phyloP scores from a whole-genome alignment of 2,113 vertebrate species.

The Etheostoma cragini region DNA sequence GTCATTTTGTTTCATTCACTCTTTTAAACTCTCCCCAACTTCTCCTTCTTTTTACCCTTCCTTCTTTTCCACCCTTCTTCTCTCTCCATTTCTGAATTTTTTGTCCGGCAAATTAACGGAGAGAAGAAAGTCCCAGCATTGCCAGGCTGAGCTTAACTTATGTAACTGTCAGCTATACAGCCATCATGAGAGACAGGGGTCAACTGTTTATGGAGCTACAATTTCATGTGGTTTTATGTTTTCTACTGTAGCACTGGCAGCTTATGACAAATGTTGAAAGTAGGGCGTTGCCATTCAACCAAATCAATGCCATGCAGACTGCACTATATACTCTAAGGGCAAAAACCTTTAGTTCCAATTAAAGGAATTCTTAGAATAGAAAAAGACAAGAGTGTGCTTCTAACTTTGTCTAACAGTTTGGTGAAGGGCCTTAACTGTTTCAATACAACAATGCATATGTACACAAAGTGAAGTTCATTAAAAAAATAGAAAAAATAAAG shows the following conservation, averaged over 20 bases:
- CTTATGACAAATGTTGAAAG: background rate
- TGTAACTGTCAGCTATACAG: conserved; percentile 40
- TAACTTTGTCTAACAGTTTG: background rate
- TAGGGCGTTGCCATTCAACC: background rate
- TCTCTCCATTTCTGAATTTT: conserved; percentile 58
- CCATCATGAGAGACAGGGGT: conserved; percentile 30
- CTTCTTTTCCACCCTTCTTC: background rate
- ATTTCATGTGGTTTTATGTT: background rate
- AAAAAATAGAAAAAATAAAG: background rate
- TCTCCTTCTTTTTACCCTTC: background rate
- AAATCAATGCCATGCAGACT: background rate
- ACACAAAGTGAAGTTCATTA: background rate
- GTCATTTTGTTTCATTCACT: conserved; percentile 18
- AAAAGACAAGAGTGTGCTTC: background rate
- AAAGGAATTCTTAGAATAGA: background rate
- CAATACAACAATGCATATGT: background rate
- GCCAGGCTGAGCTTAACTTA: conserved; percentile 25
- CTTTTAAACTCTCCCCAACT: background rate
- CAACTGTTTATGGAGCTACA: conserved; percentile 26
- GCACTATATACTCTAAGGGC: background rate
- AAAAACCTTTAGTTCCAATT: background rate
- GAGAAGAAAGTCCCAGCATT: conserved; percentile 55
- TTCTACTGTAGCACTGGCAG: background rate
- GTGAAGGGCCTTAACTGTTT: background rate
- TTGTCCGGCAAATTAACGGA: conserved; percentile 61